Conservation (phyloP, 2,888 invertebrate species). For the Adelphocoris suturalis region DNA sequence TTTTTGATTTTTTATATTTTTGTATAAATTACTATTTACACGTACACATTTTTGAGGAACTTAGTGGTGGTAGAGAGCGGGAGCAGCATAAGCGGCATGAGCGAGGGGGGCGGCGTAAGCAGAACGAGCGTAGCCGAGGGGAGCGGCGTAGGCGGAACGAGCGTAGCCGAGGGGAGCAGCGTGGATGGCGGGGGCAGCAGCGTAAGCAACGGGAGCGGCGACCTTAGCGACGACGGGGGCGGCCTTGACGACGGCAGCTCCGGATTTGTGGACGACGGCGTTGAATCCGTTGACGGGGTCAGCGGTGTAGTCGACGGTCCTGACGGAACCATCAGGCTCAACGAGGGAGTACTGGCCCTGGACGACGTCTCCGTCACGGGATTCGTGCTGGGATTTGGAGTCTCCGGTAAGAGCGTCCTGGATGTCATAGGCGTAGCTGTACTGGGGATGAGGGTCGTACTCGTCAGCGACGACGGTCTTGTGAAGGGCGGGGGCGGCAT, state of each 20-base stretch:
- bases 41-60: not conserved
- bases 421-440: slow-evolving; percentile 67
- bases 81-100: slow-evolving; percentile 46
- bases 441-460: slow-evolving; percentile 64
- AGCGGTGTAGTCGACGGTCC: slow-evolving; percentile 65
- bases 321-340: slow-evolving; percentile 60
- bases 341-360: slow-evolving; percentile 61
- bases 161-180: slow-evolving; percentile 58
- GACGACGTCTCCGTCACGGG: slow-evolving; percentile 63
- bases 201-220: slow-evolving; percentile 49
- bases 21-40: slow-evolving; percentile 53
- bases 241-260: slow-evolving; percentile 59
- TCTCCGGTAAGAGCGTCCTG: slow-evolving; percentile 62
- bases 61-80: slow-evolving; percentile 59
- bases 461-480: slow-evolving; percentile 62
- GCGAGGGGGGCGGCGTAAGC: too few species aligned
- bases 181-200: slow-evolving; percentile 34
- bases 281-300: slow-evolving; percentile 66
- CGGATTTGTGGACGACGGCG: slow-evolving; percentile 65
- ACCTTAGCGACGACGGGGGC: slow-evolving; percentile 67
- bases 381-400: slow-evolving; percentile 63
- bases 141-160: slow-evolving; percentile 58
- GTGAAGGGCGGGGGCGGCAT: slow-evolving; percentile 58
- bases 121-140: slow-evolving; percentile 33
- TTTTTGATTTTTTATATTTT: slow-evolving; percentile 13